Conservation (phyloP, 2,888 invertebrate genomes). For the Coelinius sp. region DNA sequence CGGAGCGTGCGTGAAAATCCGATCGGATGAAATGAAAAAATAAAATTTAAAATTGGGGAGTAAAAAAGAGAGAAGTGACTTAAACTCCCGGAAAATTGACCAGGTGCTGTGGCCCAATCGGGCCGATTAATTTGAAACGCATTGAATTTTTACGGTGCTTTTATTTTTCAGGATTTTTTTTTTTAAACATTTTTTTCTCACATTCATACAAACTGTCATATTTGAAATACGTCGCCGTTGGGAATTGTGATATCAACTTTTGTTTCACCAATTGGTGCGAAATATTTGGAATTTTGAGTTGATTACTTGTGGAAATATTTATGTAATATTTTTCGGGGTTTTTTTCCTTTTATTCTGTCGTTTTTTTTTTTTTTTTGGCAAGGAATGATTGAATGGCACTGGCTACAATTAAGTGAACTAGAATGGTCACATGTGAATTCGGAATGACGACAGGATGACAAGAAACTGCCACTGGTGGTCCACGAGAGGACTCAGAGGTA, state of each 20-base stretch:
- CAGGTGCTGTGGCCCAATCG: constrained; percentile 21
- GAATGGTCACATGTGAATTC: constrained; percentile 22
- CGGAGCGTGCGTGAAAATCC: constrained; percentile 35
- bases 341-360: not conserved
- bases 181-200: constrained; percentile 3
- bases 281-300: constrained; percentile 42
- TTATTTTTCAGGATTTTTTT: constrained; percentile 20
- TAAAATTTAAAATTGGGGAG: not conserved
- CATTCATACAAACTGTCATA: constrained; percentile 13
- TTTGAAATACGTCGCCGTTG: constrained; percentile 25
- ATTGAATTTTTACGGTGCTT: constrained; percentile 15
- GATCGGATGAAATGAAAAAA: constrained; percentile 27
- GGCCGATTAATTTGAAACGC: constrained; percentile 27
- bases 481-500: constrained; percentile 35
- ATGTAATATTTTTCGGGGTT: not conserved
- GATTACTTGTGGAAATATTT: constrained; percentile 42
- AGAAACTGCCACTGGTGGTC: constrained; percentile 38
- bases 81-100: constrained; percentile 36
- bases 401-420: constrained; percentile 1
- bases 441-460: constrained; percentile 19
- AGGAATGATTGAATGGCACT: constrained; percentile 9
- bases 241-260: constrained; percentile 32
- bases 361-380: not conserved
- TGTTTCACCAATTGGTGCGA: constrained; percentile 21
- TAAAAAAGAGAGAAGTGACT: constrained; percentile 15